Base-by-base conservation (phyloP, 2,113 vertebrate species). In the Aspiorhynchus laticeps region DNA sequence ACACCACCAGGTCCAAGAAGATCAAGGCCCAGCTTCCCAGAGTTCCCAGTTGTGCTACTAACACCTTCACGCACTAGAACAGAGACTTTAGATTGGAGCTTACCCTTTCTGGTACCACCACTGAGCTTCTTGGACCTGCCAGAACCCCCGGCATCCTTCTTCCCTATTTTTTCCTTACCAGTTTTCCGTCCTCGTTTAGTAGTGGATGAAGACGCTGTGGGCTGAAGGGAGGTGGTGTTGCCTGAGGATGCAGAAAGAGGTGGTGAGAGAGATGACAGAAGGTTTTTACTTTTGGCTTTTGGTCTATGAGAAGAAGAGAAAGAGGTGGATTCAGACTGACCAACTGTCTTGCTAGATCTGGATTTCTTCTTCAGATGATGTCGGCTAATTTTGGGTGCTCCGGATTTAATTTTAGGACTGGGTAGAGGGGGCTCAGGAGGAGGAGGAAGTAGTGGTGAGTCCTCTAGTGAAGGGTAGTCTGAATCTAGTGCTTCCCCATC, bases 71-170 rank as follows among this genome's bases (percentile, higher is more conserved):
- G 95, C 77, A 98, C 97, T 48, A 98, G 86, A 2, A 98, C 97
- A 0, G 97, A 97, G 65, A 98, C 97, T 92, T 98, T 98, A 43
- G 97, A 98, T 85, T 98, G 97, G 1, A 98, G 94, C 83, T 98
- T 98, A 15, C 95, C 95, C 89, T 97, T 98, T 3, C 96, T 95
- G 41, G 86, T 85, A n/a, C 87, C 65, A 0, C 92, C 81, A 0
- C 91, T 84, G 17, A 93, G 90, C 69, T 94, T 95, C 80, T 95
- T 95, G 38, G 94, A 90, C 83, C 94, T 95, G 4, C 92, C 90
- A 0, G 93, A 92, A 15, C 91, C 92, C 5, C 85, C 89, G 1
- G 87, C 28, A 73, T 95, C 94, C 48, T 95, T 95, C 79, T 94
- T 93, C 33, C 88, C 88, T 75, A 89, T 90, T 90, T 95, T 95